Evolutionary conservation across 2,888 invertebrate species (phyloP), one percentile per base, ranked within the genome.

Genomic region (Pterobdella sp.): DNA sequence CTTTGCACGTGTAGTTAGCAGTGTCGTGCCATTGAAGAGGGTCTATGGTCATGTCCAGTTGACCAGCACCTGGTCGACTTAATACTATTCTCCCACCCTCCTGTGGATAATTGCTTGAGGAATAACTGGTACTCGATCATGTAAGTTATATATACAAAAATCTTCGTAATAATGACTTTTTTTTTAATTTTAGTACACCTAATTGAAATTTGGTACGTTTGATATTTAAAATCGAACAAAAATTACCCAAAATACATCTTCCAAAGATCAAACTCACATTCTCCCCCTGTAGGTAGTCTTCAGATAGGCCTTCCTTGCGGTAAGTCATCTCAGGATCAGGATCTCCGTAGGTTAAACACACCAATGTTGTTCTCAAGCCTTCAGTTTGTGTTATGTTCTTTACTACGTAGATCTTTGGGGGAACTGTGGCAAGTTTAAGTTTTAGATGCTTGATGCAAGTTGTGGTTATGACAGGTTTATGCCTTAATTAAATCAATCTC

Each of bases 1-100:
- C 79, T 31, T 56, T 72, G 73, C 80, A 81, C 1, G 79, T 79
- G 77, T 80, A 80, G 56, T 78, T 77, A 37, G 76, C 76, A 0
- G 77, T 77, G 74, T 80, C 78, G 18, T 72, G 72, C n/a, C 75
- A 75, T n/a, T 34, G 42, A 60, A 75, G 35, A 26, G 76, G 66
- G 35, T 68, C 26, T 10, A 75, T 71, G n/a, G 34, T 56, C 72
- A 75, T 67, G 7, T 73, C 49, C 68, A 75, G 60, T 10, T 52
- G 35, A 32, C 64, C 52, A 1, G 63, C 32, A 1, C 60, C 65
- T 32, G 72, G 72, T 34, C 32, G 72, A 1, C 32, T 32, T 22
- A 77, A 72, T 0, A 42, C 65, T 42, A 77, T 76, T n/a, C 76
- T 72, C 1, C 76, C 77, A 10, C 75, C 75, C 32, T 76, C 76